These are phyloP conservation scores for Hephaestus fuliginosus DNA, from an alignment of 2,797 vertebrate species.

Conservation along the genomic window DNA sequence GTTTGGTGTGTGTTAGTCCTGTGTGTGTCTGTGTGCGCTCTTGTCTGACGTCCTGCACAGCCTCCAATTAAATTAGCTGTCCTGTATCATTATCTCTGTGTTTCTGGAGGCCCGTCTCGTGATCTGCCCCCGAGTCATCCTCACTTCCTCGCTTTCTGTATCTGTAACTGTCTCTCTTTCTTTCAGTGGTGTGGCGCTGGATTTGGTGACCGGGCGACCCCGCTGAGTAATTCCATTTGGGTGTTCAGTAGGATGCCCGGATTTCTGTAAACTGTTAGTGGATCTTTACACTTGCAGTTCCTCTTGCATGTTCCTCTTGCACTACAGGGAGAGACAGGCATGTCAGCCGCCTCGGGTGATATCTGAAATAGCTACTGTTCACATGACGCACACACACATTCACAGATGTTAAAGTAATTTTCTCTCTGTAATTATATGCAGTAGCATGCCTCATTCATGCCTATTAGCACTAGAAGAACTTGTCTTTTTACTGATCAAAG, in stretches of 20 bases:
- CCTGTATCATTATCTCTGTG: conserved; percentile 14
- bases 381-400: conserved; percentile 32
- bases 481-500: conserved; percentile 17
- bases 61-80: conserved; percentile 36
- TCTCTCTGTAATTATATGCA: conserved; percentile 10
- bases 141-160: neutral
- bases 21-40: neutral
- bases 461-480: neutral
- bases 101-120: neutral
- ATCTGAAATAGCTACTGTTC: conserved; percentile 49
- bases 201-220: conserved; percentile 15
- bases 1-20: neutral
- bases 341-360: conserved; percentile 37
- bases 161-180: neutral
- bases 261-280: conserved; percentile 44
- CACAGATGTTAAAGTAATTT: conserved; percentile 25
- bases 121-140: neutral
- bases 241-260: conserved; percentile 47
- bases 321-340: conserved; percentile 6
- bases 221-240: conserved; percentile 35
- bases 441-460: neutral
- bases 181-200: conserved; percentile 4
- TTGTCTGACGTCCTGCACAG: conserved; percentile 2
- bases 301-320: conserved; percentile 25
- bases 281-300: conserved; percentile 20